Conservation (phyloP, 1,140 invertebrate genomes). For the Diorhabda sublineata region DNA sequence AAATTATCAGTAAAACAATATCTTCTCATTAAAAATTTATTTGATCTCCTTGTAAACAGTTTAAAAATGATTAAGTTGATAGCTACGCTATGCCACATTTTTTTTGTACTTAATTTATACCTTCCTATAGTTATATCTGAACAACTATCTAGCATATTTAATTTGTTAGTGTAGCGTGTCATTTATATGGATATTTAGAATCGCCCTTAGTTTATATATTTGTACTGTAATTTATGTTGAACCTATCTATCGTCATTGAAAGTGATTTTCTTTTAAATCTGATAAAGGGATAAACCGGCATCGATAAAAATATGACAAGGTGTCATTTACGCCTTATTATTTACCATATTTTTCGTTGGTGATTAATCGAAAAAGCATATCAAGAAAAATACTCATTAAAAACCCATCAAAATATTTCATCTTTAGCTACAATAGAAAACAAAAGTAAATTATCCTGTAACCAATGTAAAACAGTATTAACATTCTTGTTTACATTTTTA, state of each 20-base stretch:
- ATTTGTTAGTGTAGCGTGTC: background rate
- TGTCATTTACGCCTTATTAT: slow-evolving; percentile 1
- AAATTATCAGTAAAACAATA: no score
- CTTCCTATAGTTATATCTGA: background rate
- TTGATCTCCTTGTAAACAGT: no score
- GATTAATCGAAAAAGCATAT: no score
- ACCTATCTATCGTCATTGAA: background rate
- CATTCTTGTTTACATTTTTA: no score
- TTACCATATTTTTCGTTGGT: no score
- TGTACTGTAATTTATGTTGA: background rate
- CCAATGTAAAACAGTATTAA: no score
- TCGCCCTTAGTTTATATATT: background rate
- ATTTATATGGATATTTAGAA: slow-evolving; percentile 1
- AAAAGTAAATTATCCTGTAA: no score
- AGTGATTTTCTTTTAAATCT: slow-evolving; percentile 1
- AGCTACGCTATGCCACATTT: background rate
- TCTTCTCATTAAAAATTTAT: no score
- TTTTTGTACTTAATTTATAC: background rate
- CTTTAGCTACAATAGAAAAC: no score
- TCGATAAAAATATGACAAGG: background rate
- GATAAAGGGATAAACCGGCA: background rate
- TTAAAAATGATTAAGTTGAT: no score
- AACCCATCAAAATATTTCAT: no score
- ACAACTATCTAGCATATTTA: background rate
- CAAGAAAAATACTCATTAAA: no score